Evolutionary conservation across 2,888 invertebrate species (phyloP), one percentile per base, ranked within the genome.

Genomic region (Heterodera filipjevi): DNA sequence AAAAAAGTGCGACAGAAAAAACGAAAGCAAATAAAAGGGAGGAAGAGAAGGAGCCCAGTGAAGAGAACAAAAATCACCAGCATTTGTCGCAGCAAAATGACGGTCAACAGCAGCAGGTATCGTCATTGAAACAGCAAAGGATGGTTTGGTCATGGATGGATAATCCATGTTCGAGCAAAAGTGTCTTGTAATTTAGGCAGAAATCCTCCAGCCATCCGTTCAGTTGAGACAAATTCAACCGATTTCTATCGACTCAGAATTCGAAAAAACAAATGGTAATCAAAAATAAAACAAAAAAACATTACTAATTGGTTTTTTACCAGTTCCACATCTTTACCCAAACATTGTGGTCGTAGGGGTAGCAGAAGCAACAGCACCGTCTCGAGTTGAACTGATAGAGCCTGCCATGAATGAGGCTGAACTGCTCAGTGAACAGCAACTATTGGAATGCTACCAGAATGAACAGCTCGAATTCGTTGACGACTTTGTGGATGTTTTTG

Each of bases 331-430:
- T 59, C 12, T 59, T 2, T 59, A 59, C 27, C 59, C 59, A 6
- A 59, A 6, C 27, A n/a, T 59, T 59, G 59, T 27, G 59, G 59
- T 27, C 27, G 8, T 27, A 59, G 59, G 27, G 59, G 59, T 30
- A 22, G n/a, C n/a, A n/a, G 66, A 22, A 64, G 64, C 27, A 66
- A 35, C 35, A 6, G 68, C 68, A 35, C 68, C 68, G 35, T 35
- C 68, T 6, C 30, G 35, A 53, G 75, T 5, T 64, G 44, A 44
- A 33, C 12, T 46, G 44, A 16, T 75, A 32, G 66, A 49, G 22
- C 2, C 35, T 89, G 88, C 90, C 90, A 71, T 80, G 14, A 82
- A 79, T 46, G 84, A 84, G 33, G 81, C 83, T 39, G 87, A 86
- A 59, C 79, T 88, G 35, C 75, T 88, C 79, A 82, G 82, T 22